These are phyloP conservation scores for Zaprionus ornatus DNA, from an alignment of 1,140 invertebrate species.

Conservation along the genomic window DNA sequence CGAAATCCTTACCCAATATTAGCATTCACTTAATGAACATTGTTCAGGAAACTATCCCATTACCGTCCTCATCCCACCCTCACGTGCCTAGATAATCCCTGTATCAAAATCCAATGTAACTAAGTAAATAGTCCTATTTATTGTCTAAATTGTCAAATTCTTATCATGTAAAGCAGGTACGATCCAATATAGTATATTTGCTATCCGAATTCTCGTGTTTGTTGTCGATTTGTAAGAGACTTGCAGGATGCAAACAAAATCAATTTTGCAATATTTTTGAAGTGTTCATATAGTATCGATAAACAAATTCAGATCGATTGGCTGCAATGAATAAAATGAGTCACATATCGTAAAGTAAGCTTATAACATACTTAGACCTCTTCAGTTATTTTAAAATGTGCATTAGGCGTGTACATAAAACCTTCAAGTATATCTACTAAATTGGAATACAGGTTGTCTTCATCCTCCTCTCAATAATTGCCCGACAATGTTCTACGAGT, in stretches of 20 bases:
- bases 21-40: not conserved
- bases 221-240: not conserved
- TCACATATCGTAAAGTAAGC: no score
- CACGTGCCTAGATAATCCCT: not conserved
- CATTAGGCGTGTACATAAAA: no score
- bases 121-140: not conserved
- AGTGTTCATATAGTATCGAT: no score
- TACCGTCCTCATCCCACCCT: not conserved
- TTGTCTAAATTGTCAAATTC: not conserved
- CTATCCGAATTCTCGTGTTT: not conserved
- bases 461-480: conserved; percentile 21
- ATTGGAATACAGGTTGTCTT: not conserved
- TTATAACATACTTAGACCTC: no score
- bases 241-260: no score
- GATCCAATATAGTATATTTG: not conserved
- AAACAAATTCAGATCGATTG: no score
- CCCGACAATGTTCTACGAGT: conserved; percentile 41
- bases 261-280: no score
- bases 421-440: not conserved
- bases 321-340: no score
- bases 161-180: not conserved
- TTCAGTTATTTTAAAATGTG: no score
- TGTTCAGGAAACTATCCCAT: conserved; percentile 10
- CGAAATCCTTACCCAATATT: not conserved
- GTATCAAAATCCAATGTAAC: not conserved